Evolutionary conservation across 2,797 vertebrate genomes (phyloP).

Genomic region (Brotula barbata): DNA sequence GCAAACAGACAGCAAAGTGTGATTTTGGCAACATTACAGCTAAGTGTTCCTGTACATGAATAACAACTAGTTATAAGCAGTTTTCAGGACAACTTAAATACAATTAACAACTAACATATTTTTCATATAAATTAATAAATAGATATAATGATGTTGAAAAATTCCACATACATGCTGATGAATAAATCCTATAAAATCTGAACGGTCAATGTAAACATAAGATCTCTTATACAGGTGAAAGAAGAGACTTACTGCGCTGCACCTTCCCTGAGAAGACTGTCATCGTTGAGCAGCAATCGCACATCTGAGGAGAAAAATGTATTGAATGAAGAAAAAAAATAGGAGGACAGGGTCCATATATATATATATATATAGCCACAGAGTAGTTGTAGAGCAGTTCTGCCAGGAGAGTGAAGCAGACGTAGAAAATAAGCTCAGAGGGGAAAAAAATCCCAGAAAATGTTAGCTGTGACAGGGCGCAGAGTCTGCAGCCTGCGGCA

Average conservation of each 20-base stretch:
- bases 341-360: neutral
- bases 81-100: too few relatives aligned
- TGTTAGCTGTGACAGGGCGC: conserved; percentile 54
- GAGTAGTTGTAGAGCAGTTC: conserved; percentile 24
- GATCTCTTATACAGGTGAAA: neutral
- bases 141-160: too few relatives aligned
- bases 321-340: neutral
- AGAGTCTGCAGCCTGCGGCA: conserved; percentile 15
- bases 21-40: too few relatives aligned
- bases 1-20: conserved; percentile 43
- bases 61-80: too few relatives aligned
- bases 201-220: too few relatives aligned
- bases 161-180: too few relatives aligned
- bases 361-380: conserved; percentile 12
- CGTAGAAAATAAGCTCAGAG: conserved; percentile 54
- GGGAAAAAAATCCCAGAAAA: conserved; percentile 45
- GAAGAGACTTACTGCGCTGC: conserved; percentile 89
- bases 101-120: too few relatives aligned
- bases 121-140: too few relatives aligned
- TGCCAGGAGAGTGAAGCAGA: conserved; percentile 27
- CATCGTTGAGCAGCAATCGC: conserved; percentile 94
- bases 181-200: too few relatives aligned
- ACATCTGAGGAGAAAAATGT: conserved; percentile 82
- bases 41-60: too few relatives aligned
- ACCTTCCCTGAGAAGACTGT: conserved; percentile 98